Base-by-base conservation (phyloP, 2,888 invertebrate species). In the Parelbella ahira region DNA sequence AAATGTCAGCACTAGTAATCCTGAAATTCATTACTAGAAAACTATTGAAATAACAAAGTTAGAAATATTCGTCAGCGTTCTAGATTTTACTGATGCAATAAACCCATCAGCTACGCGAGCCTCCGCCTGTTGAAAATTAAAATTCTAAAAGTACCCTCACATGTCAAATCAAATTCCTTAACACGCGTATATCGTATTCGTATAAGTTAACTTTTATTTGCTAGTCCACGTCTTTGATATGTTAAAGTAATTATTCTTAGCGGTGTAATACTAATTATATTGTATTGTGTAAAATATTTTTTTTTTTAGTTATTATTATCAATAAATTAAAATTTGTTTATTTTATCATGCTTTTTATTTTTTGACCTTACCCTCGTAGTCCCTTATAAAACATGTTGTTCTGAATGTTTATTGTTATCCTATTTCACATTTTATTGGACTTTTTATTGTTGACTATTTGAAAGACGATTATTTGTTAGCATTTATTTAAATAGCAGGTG, bases 251-350 rank as follows among this genome's bases (percentile, higher is more conserved):
- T 80, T 80, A 84, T 83, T 79, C 79, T 80, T 87, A 87, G 86
- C 68, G 66, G 80, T 84, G 80, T 84, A 86, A 83, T 76, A 87
- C 84, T 87, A 87, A 87, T 83, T 81, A 79, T 82, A 83, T 83
- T 81, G 82, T 86, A 83, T 80, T 81, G 80, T 87, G 84, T 82
- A 84, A 83, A 82, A 83, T 79, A 82, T 82, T 81, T 82, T 82
- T 82, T 83, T 83, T 78, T 71, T 2, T 15, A 3, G 73, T 81
- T 80, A 79, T 81, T 83, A 80, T 68, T 78, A 84, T 83, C 84
- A 86, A 84, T 87, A 84, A 86, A 86, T 86, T 84, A 83, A 84
- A 86, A 83, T 84, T 87, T 87, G 86, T 86, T 87, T 86, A 87
- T 83, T 87, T 87, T 74, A 34, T 42, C 11, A 13, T 4, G 32